phyloP scores from a whole-genome alignment of 2,797 vertebrate species.

The Phrynocephalus vlangalii region DNA sequence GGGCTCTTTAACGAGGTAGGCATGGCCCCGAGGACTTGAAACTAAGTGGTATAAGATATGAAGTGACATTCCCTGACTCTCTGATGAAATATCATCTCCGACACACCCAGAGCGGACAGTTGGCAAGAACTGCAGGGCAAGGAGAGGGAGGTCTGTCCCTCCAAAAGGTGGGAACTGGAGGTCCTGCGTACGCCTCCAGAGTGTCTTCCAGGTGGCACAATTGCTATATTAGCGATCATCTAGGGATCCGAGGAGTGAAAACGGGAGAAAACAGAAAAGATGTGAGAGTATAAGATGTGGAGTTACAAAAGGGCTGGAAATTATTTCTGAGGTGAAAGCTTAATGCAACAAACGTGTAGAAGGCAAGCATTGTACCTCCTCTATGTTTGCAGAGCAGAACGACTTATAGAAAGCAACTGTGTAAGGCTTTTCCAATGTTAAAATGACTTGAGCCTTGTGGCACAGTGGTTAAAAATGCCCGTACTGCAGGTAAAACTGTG shows the following conservation, averaged over 20 bases:
- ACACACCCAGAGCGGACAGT: not conserved
- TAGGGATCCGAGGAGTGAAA: not conserved
- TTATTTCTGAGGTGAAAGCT: not conserved
- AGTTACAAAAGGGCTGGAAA: not conserved
- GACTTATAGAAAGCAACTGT: too few species aligned
- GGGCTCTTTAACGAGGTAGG: constrained; percentile 10
- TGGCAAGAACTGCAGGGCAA: not conserved
- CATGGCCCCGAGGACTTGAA: constrained; percentile 1
- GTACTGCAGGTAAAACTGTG: too few species aligned
- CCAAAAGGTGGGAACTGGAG: not conserved
- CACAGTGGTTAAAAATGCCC: too few species aligned
- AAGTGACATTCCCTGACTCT: constrained; percentile 1
- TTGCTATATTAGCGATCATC: too few species aligned
- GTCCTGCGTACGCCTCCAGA: not conserved
- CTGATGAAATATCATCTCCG: not conserved
- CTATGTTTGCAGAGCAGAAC: not conserved
- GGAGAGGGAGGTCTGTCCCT: not conserved
- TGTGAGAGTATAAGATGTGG: not conserved
- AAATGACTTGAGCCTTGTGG: too few species aligned
- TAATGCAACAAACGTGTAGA: not conserved
- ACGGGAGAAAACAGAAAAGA: too few species aligned
- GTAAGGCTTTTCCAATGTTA: too few species aligned
- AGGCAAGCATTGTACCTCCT: not conserved
- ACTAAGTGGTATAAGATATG: not conserved
- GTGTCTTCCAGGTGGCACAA: not conserved